phyloP scores from a whole-genome alignment of 1,140 invertebrate genomes.

The Bombyx mandarina region DNA sequence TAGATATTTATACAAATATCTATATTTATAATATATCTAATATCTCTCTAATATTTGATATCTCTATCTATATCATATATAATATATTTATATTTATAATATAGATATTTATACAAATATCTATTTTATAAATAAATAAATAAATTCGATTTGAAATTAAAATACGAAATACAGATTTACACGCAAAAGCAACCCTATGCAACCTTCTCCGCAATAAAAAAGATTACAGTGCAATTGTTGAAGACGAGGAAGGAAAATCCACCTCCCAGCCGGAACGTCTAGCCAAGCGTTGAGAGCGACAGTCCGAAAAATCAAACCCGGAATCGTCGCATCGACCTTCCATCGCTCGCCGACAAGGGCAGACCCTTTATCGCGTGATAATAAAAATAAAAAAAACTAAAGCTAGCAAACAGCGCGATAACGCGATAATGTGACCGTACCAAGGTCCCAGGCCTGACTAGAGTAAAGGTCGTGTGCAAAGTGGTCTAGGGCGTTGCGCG shows the following conservation, averaged over 20 bases:
- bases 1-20: too few species aligned
- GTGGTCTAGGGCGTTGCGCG: conserved; percentile 19
- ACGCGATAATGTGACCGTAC: conserved; percentile 30
- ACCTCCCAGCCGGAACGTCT: conserved; percentile 31
- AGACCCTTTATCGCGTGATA: conserved; percentile 51
- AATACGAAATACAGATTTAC: too few species aligned
- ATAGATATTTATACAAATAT: too few species aligned
- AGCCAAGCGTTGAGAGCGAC: conserved; percentile 42
- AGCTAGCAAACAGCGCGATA: conserved; percentile 31
- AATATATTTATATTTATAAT: too few species aligned
- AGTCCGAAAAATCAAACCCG: conserved; percentile 37
- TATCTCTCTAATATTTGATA: too few species aligned
- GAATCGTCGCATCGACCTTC: conserved; percentile 42
- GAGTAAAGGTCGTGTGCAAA: conserved; percentile 50
- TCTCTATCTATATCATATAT: too few species aligned
- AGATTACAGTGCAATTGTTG: conserved; percentile 25
- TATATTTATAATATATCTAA: too few species aligned
- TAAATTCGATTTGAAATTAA: too few species aligned
- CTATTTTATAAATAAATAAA: too few species aligned
- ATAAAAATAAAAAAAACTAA: conserved; percentile 28
- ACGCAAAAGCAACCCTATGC: too few species aligned
- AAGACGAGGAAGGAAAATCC: conserved; percentile 48
- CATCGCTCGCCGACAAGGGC: conserved; percentile 36
- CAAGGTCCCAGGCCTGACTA: conserved; percentile 44
- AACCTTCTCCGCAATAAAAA: conserved; percentile 8